Conservation (phyloP, 1,140 invertebrate genomes). For the Caenorhabditis brenneri region DNA sequence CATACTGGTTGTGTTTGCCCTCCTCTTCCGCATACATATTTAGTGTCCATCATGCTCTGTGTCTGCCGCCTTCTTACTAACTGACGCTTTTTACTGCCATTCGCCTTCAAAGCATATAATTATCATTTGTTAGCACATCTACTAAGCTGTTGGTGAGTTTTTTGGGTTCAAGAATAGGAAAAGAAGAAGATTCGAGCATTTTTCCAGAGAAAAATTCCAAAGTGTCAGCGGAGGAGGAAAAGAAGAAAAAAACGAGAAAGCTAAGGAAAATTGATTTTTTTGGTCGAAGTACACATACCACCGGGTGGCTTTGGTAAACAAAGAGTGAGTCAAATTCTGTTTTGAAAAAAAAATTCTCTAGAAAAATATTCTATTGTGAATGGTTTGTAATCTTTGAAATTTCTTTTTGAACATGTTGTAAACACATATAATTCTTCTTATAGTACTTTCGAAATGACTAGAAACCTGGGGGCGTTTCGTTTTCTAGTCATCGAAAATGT, state of each 20-base stretch:
- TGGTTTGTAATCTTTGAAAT: no score
- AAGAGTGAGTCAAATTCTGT: no score
- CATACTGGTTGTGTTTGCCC: neutral
- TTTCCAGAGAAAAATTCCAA: no score
- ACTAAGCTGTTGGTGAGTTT: no score
- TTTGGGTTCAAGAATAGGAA: no score
- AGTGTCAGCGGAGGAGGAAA: neutral
- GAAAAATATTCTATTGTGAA: no score
- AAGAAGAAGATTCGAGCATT: no score
- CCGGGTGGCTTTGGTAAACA: no score
- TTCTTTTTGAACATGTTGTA: no score
- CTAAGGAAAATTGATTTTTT: neutral
- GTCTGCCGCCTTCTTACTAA: neutral
- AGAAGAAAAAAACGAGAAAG: neutral
- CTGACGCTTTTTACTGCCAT: neutral
- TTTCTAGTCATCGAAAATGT: neutral
- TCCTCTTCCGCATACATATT: conserved; percentile 26
- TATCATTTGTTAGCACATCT: neutral
- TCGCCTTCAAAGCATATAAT: neutral
- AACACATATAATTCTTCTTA: no score
- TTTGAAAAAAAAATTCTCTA: no score
- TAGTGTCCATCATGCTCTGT: neutral
- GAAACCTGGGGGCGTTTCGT: neutral
- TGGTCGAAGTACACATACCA: no score
- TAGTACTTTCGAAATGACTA: neutral